Percentiles rank a stretch among this genome's conserved stretches.
phyloP scores from a whole-genome alignment of 2,797 vertebrate species.

The Propithecus perrieri region DNA sequence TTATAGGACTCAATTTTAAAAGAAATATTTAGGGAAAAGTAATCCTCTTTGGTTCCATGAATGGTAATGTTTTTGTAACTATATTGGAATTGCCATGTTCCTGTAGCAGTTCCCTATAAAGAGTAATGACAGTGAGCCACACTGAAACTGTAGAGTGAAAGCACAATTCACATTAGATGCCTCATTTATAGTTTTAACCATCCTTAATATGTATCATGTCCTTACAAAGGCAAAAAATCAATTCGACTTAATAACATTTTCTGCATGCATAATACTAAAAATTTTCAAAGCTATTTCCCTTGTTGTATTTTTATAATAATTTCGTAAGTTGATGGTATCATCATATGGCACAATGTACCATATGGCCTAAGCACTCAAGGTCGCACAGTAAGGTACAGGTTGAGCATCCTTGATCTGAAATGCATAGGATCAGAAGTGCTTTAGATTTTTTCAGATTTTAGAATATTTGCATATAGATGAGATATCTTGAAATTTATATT shows the following conservation, averaged over 20 bases:
- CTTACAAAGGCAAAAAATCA: background rate
- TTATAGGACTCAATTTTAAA: slow-evolving; percentile 15
- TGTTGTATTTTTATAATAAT: background rate
- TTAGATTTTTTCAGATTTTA: background rate
- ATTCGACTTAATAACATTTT: background rate
- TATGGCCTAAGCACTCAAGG: background rate
- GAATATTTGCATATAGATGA: background rate
- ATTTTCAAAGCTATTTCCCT: background rate
- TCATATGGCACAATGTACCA: background rate
- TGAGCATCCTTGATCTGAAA: background rate
- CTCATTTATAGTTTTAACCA: background rate
- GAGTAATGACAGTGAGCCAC: background rate
- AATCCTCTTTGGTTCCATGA: slow-evolving; percentile 19
- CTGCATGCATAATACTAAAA: background rate
- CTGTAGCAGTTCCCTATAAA: background rate
- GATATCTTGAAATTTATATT: background rate
- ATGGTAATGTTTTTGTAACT: background rate
- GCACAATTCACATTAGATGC: background rate
- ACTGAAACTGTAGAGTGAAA: background rate
- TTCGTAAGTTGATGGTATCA: background rate
- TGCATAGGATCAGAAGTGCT: background rate
- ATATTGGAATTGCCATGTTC: background rate
- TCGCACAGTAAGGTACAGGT: background rate
- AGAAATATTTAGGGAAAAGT: slow-evolving; percentile 23
- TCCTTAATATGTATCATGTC: background rate